Evolutionary conservation across 2,888 invertebrate species (phyloP), one percentile per base, ranked within the genome.

Genomic region (Vandiemenella viatica): DNA sequence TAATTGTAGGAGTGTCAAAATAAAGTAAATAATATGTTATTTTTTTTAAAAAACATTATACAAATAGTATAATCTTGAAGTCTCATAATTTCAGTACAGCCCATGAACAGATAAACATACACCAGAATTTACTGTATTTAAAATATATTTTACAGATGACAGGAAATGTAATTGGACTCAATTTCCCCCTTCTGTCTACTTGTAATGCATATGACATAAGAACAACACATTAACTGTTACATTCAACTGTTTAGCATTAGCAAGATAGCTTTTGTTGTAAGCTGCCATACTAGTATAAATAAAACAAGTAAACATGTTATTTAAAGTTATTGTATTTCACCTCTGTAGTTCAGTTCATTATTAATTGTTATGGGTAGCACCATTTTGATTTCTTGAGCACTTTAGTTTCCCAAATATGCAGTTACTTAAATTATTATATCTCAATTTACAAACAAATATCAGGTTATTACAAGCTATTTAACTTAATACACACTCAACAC

Each of bases 371-470:
- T 50, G 50, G 49, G 51, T 55, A 55, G 55, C 55, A 55, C 55
- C 55, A 51, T 53, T 49, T 51, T 50, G 55, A 55, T 55, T 55
- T 49, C 48, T 55, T 55, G 55, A 55, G 55, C 55, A 55, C 51
- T 50, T 53, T 52, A 48, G 49, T 49, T 40, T 45, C 50, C 49
- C 50, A 43, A 19, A 10, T 13, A 32, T 32, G 32, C 32, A 32
- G 13, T 32, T 10, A 32, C n/a, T 32, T 32, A 32, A 2, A 32
- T 32, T 13, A 32, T 32, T 32, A 32, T 13, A 32, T 32, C 32
- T 32, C 10, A 32, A 32, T 10, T n/a, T 32, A 13, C 32, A 32
- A 32, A 13, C 10, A 32, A 32, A n/a, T 32, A n/a, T 32, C 32
- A 13, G 2, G n/a, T 32, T 32, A n/a, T 32, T n/a, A 10, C 32